These are phyloP conservation scores for Caradrina clavipalpis DNA, from an alignment of 2,888 invertebrate species.

Conservation along the genomic window DNA sequence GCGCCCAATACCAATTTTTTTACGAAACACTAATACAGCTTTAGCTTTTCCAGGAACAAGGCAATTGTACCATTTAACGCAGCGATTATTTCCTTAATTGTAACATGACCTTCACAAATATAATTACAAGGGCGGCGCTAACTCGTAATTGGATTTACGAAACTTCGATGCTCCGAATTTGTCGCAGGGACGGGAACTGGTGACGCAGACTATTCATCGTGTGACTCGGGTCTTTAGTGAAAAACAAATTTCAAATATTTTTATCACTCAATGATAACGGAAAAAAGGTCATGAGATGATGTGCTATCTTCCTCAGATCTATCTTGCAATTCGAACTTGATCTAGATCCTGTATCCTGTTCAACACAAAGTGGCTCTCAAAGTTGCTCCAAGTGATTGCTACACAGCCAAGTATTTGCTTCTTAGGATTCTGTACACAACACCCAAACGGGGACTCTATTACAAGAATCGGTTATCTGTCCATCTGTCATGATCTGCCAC, in stretches of 20 bases:
- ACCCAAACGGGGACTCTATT: too few species aligned
- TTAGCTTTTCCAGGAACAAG: background rate
- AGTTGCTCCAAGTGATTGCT: too few species aligned
- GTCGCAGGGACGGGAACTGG: conserved; percentile 45
- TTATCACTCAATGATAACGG: background rate
- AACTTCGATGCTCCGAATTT: conserved; percentile 58
- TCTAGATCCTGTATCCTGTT: too few species aligned
- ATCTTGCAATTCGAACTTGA: too few species aligned
- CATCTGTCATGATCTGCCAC: too few species aligned
- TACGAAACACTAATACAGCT: background rate
- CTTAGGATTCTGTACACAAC: too few species aligned
- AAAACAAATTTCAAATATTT: conserved; percentile 26
- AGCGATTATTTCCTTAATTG: conserved; percentile 68
- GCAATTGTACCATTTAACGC: conserved; percentile 15
- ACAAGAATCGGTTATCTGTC: too few species aligned
- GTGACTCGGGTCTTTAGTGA: conserved; percentile 38
- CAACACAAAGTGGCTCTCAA: background rate
- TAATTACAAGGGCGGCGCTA: conserved; percentile 57
- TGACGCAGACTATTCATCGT: conserved; percentile 42
- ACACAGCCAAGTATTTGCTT: too few species aligned
- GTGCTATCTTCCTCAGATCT: too few species aligned
- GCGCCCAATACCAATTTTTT: background rate
- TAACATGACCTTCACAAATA: conserved; percentile 69
- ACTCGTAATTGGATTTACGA: conserved; percentile 66
- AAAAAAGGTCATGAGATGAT: too few species aligned